Percentiles rank a stretch among this genome's conserved stretches.
Conservation (phyloP, 2,797 vertebrate species). For the Mionectes olivaceus region DNA sequence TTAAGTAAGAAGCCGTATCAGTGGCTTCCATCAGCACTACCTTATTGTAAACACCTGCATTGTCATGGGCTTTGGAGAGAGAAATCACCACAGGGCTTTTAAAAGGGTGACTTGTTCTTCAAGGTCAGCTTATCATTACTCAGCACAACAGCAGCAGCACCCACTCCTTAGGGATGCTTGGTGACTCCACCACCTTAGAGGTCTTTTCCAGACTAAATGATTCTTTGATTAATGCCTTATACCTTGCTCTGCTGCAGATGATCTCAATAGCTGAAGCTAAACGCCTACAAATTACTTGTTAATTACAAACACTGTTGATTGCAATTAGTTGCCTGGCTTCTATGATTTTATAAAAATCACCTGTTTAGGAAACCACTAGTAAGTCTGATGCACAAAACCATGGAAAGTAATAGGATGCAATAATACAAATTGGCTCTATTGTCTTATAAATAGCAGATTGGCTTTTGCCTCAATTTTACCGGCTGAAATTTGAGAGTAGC, state of each 20-base stretch:
- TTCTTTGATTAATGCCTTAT: not conserved
- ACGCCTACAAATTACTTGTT: not conserved
- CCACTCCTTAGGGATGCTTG: fast-evolving
- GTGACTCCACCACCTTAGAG: not conserved
- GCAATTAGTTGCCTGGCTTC: not conserved
- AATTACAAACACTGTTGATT: not conserved
- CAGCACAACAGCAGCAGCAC: not conserved
- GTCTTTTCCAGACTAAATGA: not conserved
- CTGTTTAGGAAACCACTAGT: not conserved
- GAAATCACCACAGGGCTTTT: not conserved
- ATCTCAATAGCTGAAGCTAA: not conserved
- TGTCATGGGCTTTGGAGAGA: not conserved
- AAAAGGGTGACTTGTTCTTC: fast-evolving
- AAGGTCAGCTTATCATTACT: not conserved
- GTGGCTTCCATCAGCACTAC: not conserved
- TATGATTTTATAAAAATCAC: not conserved
- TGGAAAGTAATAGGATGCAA: not conserved
- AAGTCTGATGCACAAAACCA: not conserved
- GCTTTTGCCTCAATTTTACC: not conserved
- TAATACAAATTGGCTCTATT: no score
- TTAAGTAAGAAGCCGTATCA: not conserved
- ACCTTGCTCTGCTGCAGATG: not conserved
- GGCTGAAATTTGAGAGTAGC: not conserved
- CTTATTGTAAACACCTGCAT: constrained; percentile 20
- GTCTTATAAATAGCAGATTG: no score